Conservation (phyloP, 2,888 invertebrate species). For the Polia nebulosa region DNA sequence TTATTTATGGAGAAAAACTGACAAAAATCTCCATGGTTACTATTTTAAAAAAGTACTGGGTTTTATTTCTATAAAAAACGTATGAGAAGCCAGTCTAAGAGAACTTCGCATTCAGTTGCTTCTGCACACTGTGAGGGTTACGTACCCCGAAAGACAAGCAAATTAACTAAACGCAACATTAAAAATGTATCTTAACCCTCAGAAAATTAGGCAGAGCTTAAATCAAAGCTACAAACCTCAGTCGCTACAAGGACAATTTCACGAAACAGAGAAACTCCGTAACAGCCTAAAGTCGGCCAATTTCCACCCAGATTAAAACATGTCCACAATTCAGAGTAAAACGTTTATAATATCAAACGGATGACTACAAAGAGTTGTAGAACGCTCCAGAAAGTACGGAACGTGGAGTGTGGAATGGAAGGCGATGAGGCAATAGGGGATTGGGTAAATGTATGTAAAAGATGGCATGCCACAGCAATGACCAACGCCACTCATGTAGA, state of each 20-base stretch:
- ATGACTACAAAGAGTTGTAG: conserved; percentile 76
- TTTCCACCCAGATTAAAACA: conserved; percentile 58
- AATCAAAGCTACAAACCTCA: conserved; percentile 31
- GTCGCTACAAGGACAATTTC: conserved; percentile 23
- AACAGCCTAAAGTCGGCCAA: conserved; percentile 46
- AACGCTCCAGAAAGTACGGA: conserved; percentile 57
- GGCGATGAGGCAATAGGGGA: conserved; percentile 9
- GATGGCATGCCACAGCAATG: background rate
- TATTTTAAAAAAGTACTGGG: too few relatives aligned
- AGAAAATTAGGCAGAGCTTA: conserved; percentile 28
- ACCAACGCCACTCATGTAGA: too few relatives aligned
- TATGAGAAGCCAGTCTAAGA: too few relatives aligned
- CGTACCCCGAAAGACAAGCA: too few relatives aligned
- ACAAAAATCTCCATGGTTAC: too few relatives aligned
- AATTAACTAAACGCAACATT: conserved; percentile 5
- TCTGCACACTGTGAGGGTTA: too few relatives aligned
- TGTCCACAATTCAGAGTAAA: conserved; percentile 58
- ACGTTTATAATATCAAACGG: conserved; percentile 77
- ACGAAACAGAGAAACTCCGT: conserved; percentile 34
- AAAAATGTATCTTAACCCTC: conserved; percentile 21
- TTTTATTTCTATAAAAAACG: too few relatives aligned
- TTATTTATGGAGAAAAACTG: too few relatives aligned
- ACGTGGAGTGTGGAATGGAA: background rate
- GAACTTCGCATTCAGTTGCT: too few relatives aligned
- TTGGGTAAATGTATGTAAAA: background rate